Conservation (phyloP, 2,888 invertebrate species). For the Cremastobaeus sp. region DNA sequence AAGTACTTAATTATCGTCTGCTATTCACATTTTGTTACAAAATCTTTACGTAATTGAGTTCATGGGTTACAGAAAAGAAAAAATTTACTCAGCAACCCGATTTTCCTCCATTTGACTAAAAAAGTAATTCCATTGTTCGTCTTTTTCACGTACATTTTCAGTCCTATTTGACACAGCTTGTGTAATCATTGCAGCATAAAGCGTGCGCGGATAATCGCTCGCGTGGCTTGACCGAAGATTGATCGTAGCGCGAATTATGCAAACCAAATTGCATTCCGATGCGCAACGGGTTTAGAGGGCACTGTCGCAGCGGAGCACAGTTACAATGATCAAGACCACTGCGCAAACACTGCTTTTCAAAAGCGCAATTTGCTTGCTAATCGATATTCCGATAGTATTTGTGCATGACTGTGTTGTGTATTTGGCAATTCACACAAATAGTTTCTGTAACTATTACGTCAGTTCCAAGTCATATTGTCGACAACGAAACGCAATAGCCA, state of each 20-base stretch:
- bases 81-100: too few relatives aligned
- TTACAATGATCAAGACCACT: conserved; percentile 49
- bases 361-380: conserved; percentile 51
- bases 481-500: conserved; percentile 16
- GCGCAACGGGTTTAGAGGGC: conserved; percentile 38
- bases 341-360: conserved; percentile 54
- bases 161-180: too few relatives aligned
- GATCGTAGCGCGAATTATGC: conserved; percentile 72
- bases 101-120: too few relatives aligned
- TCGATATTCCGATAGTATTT: conserved; percentile 52
- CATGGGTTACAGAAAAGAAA: too few relatives aligned
- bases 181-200: conserved; percentile 65
- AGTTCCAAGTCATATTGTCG: conserved; percentile 27
- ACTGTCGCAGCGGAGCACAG: conserved; percentile 29
- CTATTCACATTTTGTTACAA: too few relatives aligned
- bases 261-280: conserved; percentile 72
- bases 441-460: conserved; percentile 42
- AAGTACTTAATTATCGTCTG: too few relatives aligned
- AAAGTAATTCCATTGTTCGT: too few relatives aligned
- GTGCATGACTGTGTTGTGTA: conserved; percentile 30
- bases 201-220: conserved; percentile 60
- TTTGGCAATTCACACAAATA: conserved; percentile 44
- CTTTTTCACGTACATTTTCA: conserved; percentile 48
- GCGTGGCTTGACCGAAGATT: conserved; percentile 65
- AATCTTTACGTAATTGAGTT: too few relatives aligned